Evolutionary conservation across 2,113 vertebrate species (phyloP), one percentile per base, ranked within the genome.

Genomic region (Fregetta grallaria): DNA sequence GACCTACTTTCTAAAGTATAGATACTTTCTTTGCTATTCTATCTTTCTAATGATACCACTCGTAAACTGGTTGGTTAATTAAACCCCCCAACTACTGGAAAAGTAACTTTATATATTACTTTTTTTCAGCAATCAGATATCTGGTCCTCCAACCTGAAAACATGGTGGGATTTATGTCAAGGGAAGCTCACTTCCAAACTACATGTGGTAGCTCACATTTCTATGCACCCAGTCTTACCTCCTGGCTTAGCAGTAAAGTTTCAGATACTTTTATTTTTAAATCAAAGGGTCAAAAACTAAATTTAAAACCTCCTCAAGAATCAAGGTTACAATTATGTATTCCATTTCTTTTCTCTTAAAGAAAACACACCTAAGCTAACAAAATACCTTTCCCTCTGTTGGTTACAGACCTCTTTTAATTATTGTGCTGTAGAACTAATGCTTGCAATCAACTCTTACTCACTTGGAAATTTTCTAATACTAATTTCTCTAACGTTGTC

Each of bases 141-240:
- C 27, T 58, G 47, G 25, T 93, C 18, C 21, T 81, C 32, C 5
- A 50, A 2, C 47, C 74, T 77, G 65, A 91, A 78, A 85, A 56
- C 17, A 45, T 10, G 3, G 8, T 4, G 15, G 10, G 6, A 0
- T 45, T 45, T 40, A 20, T 1, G 1, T 11, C 19, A 62, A 38
- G 9, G 13, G 8, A 77, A 13, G 11, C 4, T 85, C 7, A 11
- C 23, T 83, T 63, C 26, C 49, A 45, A 36, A 34, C 13, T 36
- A 9, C 6, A 5, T 18, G 10, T 36, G 12, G 7, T 32, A 62
- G 16, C 45, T 77, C 29, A 62, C 15, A 13, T 65, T 83, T 52
- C 22, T 65, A 8, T 11, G 6, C 32, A 44, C 9, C 62, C 14
- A 38, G 6, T 42, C 25, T 71, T 86, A 72, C 18, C 25, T 82